Evolutionary conservation across 2,113 vertebrate genomes (phyloP), one percentile per base, ranked within the genome.

Genomic region (Symphodus melops): DNA sequence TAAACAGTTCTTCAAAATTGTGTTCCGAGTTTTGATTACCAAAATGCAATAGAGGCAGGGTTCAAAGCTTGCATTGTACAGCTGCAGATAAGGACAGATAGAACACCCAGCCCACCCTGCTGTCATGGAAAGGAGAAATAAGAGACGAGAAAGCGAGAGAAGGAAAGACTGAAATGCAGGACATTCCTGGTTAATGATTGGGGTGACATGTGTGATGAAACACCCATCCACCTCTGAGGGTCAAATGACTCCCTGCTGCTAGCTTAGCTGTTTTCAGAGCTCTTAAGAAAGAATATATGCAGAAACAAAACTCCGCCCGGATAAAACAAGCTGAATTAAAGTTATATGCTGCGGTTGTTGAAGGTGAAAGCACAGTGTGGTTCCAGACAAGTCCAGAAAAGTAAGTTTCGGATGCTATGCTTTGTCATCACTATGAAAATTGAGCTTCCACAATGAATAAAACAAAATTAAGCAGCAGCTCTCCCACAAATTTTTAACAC

Each of bases 161-260:
- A 77, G 81, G 82, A 72, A 59, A 86, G 72, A 81, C 75, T 77
- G 86, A 48, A 75, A 90, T 89, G 79, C 84, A 88, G 87, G 78
- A 79, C 79, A 87, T 79, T 87, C 86, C 81, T 69, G 53, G 68
- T 89, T 92, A 91, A 93, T 91, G 92, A 93, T 87, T 72, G 76
- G 84, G 81, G 81, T 88, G n/a, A 78, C 68, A 77, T 73, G 68
- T 84, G 84, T 88, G 85, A 92, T 91, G 81, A 90, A 90, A 82
- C 86, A 82, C 56, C 59, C 56, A 76, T 77, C 72, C 69, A 77
- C 75, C 86, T 85, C 83, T 79, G 65, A 79, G 84, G 86, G 64
- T 49, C 1, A 5, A 75, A 63, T 88, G 78, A 72, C 79, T 86
- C 85, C 79, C 73, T 79, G 89, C 82, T 88, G 88, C 84, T 88